These are phyloP conservation scores for Danio choprae DNA, from an alignment of 2,797 vertebrate genomes.

Conservation along the genomic window DNA sequence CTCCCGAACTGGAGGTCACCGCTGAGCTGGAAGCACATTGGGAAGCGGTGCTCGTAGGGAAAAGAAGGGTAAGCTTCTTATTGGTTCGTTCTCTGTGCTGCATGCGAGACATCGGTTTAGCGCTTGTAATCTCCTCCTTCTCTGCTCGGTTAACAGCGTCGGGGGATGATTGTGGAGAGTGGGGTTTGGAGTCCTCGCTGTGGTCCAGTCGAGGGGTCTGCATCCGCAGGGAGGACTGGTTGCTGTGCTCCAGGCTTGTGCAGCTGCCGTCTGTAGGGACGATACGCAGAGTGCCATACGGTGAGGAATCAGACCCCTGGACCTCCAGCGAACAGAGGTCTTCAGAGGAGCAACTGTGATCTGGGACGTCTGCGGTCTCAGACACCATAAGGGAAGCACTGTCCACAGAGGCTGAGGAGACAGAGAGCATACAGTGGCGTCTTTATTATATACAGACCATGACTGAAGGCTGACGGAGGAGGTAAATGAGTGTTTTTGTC, in stretches of 20 bases:
- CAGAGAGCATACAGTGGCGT: conserved; percentile 8
- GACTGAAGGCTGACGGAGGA: not conserved
- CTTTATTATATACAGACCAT: conserved; percentile 8
- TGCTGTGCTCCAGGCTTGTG: conserved; percentile 77
- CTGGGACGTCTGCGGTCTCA: conserved; percentile 78
- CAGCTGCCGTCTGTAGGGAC: conserved; percentile 76
- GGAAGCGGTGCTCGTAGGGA: conserved; percentile 70
- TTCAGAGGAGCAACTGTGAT: conserved; percentile 84
- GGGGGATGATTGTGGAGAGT: conserved; percentile 79
- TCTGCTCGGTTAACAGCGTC: conserved; percentile 75
- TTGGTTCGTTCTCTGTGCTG: conserved; percentile 71
- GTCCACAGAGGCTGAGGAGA: conserved; percentile 82
- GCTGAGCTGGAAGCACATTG: conserved; percentile 72
- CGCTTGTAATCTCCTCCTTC: conserved; percentile 58
- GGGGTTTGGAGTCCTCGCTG: conserved; percentile 76
- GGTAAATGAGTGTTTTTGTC: not conserved
- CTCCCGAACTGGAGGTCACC: conserved; percentile 66
- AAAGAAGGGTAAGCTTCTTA: conserved; percentile 76
- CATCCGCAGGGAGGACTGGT: conserved; percentile 59
- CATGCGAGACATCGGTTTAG: conserved; percentile 51
- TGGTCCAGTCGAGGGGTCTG: conserved; percentile 65
- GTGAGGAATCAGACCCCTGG: conserved; percentile 84
- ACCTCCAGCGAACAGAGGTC: conserved; percentile 88
- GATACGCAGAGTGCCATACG: conserved; percentile 73
- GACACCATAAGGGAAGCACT: conserved; percentile 84